Percentiles rank a stretch among this genome's conserved stretches.
These are phyloP conservation scores for Cheilosia vulpina DNA, from an alignment of 2,888 invertebrate species.

Conservation along the genomic window DNA sequence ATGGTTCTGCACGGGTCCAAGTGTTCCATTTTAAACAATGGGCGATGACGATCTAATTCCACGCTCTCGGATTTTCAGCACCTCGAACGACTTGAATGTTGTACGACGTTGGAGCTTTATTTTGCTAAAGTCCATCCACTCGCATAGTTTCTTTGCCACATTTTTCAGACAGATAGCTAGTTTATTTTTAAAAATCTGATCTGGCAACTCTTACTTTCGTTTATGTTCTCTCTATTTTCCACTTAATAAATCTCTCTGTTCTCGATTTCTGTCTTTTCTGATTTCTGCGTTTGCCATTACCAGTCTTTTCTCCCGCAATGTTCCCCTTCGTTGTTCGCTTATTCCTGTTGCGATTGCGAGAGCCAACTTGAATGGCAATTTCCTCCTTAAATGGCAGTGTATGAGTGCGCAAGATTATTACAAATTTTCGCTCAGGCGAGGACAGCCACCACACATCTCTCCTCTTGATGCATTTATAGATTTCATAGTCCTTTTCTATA, in stretches of 20 bases:
- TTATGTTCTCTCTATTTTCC: constrained; percentile 1
- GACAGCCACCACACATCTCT: constrained; percentile 5
- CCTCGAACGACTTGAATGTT: too few species aligned
- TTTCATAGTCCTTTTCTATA: background rate
- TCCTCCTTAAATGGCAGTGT: constrained; percentile 12
- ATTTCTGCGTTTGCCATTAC: constrained; percentile 10
- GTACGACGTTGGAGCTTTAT: too few species aligned
- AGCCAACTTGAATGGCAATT: constrained; percentile 40
- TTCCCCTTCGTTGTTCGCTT: constrained; percentile 9
- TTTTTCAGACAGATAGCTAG: too few species aligned
- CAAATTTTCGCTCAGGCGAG: constrained; percentile 31
- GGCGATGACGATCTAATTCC: too few species aligned
- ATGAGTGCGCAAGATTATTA: constrained; percentile 59
- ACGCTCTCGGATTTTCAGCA: too few species aligned
- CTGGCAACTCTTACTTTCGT: constrained; percentile 9
- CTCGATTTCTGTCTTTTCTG: constrained; percentile 4
- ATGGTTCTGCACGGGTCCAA: too few species aligned
- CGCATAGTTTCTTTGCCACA: too few species aligned
- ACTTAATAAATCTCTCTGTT: constrained; percentile 16
- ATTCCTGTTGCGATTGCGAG: background rate
- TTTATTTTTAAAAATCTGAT: background rate
- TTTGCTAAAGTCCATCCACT: too few species aligned
- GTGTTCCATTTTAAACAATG: too few species aligned
- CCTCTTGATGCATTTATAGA: constrained; percentile 7
- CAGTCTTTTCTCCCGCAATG: constrained; percentile 10